Conservation (phyloP, 2,888 invertebrate species). For the Lottia gigantea region DNA sequence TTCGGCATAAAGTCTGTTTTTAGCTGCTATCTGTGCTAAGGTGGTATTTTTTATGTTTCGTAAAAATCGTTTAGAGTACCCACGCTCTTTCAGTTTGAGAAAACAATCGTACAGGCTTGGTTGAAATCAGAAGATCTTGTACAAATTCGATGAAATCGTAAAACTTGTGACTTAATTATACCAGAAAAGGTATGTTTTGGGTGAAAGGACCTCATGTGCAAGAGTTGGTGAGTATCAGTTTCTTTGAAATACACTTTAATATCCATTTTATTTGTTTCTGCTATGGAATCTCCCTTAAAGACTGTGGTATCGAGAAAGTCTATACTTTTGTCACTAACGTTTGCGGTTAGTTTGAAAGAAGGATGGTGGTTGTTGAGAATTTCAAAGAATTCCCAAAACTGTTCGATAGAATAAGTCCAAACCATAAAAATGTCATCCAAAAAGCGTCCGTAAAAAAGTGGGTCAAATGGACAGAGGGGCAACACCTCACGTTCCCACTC, state of each 20-base stretch:
- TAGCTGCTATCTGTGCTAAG: background rate
- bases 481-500: background rate
- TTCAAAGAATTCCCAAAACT: background rate
- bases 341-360: background rate
- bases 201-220: background rate
- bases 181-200: background rate
- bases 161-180: background rate
- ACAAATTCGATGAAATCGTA: constrained; percentile 2
- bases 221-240: background rate
- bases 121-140: background rate
- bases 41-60: background rate
- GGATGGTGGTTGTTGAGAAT: background rate
- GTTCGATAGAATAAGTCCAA: background rate
- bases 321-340: background rate
- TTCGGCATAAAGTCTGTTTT: background rate
- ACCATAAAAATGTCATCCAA: constrained; percentile 1
- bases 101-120: background rate
- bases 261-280: background rate
- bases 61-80: background rate
- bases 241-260: background rate
- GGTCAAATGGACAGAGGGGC: background rate
- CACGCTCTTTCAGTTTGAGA: background rate
- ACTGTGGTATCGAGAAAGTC: background rate
- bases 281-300: background rate
- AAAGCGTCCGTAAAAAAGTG: background rate